These are phyloP conservation scores for Spatulosminthurus flaviceps DNA, from an alignment of 2,888 invertebrate genomes.

Conservation along the genomic window DNA sequence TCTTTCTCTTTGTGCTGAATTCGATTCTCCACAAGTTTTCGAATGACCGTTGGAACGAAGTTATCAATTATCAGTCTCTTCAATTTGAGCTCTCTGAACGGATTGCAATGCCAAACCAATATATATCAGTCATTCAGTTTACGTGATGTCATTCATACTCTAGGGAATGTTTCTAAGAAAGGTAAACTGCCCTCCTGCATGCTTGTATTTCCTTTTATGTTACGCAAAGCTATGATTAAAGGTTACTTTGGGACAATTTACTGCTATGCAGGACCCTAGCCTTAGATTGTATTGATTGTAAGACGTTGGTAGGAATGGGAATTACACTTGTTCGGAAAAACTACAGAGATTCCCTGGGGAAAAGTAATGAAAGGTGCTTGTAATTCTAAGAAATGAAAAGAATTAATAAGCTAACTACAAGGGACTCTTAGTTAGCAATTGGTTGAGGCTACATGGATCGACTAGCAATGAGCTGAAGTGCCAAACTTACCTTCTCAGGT, in stretches of 20 bases:
- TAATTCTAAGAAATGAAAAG: constrained; percentile 3
- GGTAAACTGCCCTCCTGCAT: constrained; percentile 23
- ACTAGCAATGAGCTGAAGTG: neutral
- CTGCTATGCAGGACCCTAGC: neutral
- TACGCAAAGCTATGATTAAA: constrained; percentile 22
- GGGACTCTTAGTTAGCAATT: constrained; percentile 14
- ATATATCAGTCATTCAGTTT: constrained; percentile 29
- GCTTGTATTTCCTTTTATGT: constrained; percentile 16
- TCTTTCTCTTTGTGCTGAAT: constrained; percentile 57
- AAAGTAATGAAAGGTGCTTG: neutral
- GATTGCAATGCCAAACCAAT: constrained; percentile 39
- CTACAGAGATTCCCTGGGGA: neutral
- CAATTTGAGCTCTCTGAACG: constrained; percentile 80
- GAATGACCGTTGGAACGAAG: constrained; percentile 78
- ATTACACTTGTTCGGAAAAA: constrained; percentile 11
- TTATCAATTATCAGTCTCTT: constrained; percentile 88
- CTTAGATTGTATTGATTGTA: neutral
- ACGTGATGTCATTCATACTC: constrained; percentile 33
- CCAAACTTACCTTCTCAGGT: constrained; percentile 38
- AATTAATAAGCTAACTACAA: constrained; percentile 22
- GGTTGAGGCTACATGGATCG: neutral
- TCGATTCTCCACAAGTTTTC: constrained; percentile 58
- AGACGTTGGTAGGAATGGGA: neutral
- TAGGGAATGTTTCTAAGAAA: constrained; percentile 2
- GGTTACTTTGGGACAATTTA: neutral